These are phyloP conservation scores for Drosophila birchii DNA, from an alignment of 2,888 invertebrate genomes.

Conservation along the genomic window DNA sequence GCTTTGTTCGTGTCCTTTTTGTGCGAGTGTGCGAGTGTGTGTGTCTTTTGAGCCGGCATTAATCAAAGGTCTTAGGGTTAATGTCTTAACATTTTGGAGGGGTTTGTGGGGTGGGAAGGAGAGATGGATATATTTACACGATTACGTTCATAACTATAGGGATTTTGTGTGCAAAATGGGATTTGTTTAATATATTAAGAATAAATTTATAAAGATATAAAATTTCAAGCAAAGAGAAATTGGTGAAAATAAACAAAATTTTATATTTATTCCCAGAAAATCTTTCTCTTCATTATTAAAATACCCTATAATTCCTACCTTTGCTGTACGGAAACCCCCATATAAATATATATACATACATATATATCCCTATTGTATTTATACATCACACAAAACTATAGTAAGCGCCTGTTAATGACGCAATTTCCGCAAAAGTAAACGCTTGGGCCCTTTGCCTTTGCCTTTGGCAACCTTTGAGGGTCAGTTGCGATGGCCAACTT, in stretches of 20 bases:
- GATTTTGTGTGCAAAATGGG: too few species aligned
- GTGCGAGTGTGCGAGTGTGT: neutral
- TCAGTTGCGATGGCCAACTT: constrained; percentile 48
- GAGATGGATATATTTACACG: neutral
- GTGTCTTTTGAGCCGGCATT: constrained; percentile 34
- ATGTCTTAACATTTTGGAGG: constrained; percentile 20
- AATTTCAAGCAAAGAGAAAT: too few species aligned
- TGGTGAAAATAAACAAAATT: too few species aligned
- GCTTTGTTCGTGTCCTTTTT: constrained; percentile 18
- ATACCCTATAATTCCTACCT: neutral
- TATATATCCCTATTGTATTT: constrained; percentile 3
- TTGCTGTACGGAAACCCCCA: neutral
- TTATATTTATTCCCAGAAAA: too few species aligned
- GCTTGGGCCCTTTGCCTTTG: constrained; percentile 23
- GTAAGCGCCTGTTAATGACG: constrained; percentile 77
- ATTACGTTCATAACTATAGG: constrained; percentile 10
- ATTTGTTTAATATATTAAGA: too few species aligned
- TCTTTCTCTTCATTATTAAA: neutral
- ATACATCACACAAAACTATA: constrained; percentile 14
- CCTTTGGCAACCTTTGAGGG: constrained; percentile 65
- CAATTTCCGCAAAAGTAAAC: constrained; percentile 67
- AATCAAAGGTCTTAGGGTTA: constrained; percentile 44
- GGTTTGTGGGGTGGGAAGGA: neutral
- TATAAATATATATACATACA: neutral
- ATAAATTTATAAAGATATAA: too few species aligned